These are phyloP conservation scores for Phortica okadai DNA, from an alignment of 2,888 invertebrate genomes.

Conservation along the genomic window DNA sequence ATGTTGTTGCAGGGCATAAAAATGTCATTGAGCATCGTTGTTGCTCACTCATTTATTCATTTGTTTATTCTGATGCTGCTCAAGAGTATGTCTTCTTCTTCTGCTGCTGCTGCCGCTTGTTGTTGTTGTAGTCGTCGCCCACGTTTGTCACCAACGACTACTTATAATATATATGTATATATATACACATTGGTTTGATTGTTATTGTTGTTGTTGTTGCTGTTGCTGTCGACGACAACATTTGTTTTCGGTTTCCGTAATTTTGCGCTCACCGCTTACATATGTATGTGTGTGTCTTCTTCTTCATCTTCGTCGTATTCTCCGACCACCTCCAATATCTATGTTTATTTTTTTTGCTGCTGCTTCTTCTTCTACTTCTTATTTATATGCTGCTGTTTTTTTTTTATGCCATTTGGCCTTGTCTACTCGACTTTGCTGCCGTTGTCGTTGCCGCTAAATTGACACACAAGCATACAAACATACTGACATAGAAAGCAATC, in stretches of 20 bases:
- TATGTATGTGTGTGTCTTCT: background rate
- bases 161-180: too few species aligned
- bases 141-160: too few species aligned
- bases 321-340: too few species aligned
- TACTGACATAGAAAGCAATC: background rate
- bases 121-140: background rate
- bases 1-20: too few species aligned
- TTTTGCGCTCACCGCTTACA: background rate
- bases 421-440: background rate
- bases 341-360: background rate
- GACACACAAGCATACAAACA: background rate
- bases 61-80: too few species aligned
- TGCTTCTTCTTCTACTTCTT: background rate
- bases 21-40: too few species aligned
- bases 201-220: slow-evolving; percentile 4
- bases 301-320: too few species aligned
- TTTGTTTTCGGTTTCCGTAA: background rate
- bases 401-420: background rate
- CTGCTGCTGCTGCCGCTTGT: background rate
- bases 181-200: background rate
- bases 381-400: background rate
- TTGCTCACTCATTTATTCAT: too few species aligned
- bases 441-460: background rate
- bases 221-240: background rate
- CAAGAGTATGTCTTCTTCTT: background rate